These are phyloP conservation scores for Rhabdophis nuchalis DNA, from an alignment of 2,797 vertebrate species.

Conservation along the genomic window DNA sequence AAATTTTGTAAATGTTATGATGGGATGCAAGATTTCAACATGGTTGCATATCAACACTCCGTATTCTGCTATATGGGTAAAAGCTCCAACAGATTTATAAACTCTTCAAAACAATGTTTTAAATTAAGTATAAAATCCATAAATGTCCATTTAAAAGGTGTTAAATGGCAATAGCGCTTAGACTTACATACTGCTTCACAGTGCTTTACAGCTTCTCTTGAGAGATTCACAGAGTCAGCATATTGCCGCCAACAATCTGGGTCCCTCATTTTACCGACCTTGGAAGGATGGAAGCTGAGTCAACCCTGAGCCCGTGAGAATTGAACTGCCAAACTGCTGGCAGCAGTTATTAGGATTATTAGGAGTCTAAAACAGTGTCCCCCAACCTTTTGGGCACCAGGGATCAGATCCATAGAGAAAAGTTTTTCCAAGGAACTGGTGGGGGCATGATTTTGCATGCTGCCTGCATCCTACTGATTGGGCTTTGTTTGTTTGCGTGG, in stretches of 20 bases:
- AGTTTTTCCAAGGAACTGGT: rapidly evolving
- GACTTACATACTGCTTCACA: neutral
- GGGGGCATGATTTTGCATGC: neutral
- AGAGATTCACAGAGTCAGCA: neutral
- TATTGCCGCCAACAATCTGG: neutral
- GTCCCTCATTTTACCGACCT: neutral
- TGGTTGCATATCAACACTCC: neutral
- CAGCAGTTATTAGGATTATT: neutral
- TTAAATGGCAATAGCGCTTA: neutral
- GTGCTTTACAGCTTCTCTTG: neutral
- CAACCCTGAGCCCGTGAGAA: neutral
- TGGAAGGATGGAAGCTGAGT: neutral
- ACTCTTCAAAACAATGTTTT: neutral
- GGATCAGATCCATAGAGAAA: neutral
- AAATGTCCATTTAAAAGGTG: neutral
- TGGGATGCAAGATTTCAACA: neutral
- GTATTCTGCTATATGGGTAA: neutral
- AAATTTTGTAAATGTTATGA: neutral
- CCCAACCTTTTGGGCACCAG: neutral
- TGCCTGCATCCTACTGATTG: neutral
- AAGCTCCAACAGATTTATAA: neutral
- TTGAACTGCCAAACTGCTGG: neutral
- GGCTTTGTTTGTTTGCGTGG: neutral
- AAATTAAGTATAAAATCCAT: neutral
- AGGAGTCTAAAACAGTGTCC: no score